phyloP scores from a whole-genome alignment of 2,797 vertebrate genomes.

The Myiothlypis coronata region DNA sequence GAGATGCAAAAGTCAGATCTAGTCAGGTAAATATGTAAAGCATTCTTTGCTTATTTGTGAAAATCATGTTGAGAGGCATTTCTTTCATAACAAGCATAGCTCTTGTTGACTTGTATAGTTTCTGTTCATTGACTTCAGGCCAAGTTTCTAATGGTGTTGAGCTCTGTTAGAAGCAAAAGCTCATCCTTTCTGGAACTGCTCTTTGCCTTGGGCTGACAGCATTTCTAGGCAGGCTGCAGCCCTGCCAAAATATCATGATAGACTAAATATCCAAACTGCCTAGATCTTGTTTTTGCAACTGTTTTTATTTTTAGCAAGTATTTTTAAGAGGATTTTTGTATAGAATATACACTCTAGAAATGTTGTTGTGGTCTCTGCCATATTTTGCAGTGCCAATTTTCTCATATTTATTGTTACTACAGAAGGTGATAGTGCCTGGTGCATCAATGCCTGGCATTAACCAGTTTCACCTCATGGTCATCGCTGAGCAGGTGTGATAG shows the following conservation, averaged over 20 bases:
- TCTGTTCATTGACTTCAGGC: conserved; percentile 10
- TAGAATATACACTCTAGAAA: neutral
- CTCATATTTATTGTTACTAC: neutral
- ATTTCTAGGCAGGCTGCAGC: neutral
- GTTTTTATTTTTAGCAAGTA: neutral
- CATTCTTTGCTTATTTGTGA: neutral
- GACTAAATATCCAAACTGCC: neutral
- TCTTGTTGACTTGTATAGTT: neutral
- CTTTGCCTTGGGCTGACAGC: neutral
- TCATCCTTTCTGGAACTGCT: neutral
- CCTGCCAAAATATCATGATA: neutral
- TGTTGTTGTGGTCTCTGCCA: neutral
- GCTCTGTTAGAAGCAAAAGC: neutral
- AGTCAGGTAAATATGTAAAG: conserved; percentile 1
- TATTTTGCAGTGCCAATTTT: neutral
- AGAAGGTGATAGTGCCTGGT: neutral
- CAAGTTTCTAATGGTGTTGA: conserved; percentile 18
- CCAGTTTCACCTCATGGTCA: neutral
- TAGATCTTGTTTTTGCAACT: neutral
- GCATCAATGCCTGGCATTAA: neutral
- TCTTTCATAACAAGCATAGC: neutral
- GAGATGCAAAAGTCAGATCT: neutral
- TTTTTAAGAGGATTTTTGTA: neutral
- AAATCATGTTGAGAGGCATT: neutral
- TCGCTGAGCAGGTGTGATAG: neutral